phyloP scores from a whole-genome alignment of 2,113 vertebrate genomes.

The Callionymus lyra region DNA sequence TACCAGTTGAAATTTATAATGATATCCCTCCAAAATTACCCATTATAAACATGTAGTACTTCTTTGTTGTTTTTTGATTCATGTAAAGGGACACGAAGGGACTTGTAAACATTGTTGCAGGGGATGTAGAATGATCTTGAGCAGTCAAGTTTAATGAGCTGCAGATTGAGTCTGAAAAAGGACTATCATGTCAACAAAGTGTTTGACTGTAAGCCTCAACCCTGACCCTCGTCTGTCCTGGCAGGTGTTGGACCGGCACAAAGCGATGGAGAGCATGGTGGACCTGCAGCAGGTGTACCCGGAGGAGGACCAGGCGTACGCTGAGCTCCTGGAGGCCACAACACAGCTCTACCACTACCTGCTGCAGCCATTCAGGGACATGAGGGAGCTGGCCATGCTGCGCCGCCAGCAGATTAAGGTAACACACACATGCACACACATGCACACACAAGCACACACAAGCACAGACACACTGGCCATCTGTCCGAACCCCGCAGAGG shows the following conservation, averaged over 20 bases:
- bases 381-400: constrained; percentile 93
- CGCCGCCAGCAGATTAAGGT: constrained; percentile 98
- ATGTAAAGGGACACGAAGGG: too few relatives aligned
- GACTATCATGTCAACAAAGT: not conserved
- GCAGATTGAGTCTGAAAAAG: not conserved
- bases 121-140: too few relatives aligned
- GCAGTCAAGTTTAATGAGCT: not conserved
- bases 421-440: constrained; percentile 22
- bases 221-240: not conserved
- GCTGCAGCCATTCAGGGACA: constrained; percentile 94
- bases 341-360: constrained; percentile 94
- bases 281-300: constrained; percentile 88
- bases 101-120: too few relatives aligned
- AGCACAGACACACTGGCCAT: constrained; percentile 27
- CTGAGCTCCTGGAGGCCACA: constrained; percentile 83
- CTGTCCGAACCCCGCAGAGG: constrained; percentile 29
- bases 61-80: too few relatives aligned
- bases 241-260: constrained; percentile 89
- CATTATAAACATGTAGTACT: too few relatives aligned
- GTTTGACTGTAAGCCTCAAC: too few relatives aligned
- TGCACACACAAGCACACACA: too few relatives aligned
- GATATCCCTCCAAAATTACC: too few relatives aligned
- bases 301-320: constrained; percentile 86
- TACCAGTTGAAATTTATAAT: too few relatives aligned
- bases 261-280: constrained; percentile 88